Evolutionary conservation across 2,113 vertebrate genomes (phyloP).

Genomic region (Scytalopus superciliaris): DNA sequence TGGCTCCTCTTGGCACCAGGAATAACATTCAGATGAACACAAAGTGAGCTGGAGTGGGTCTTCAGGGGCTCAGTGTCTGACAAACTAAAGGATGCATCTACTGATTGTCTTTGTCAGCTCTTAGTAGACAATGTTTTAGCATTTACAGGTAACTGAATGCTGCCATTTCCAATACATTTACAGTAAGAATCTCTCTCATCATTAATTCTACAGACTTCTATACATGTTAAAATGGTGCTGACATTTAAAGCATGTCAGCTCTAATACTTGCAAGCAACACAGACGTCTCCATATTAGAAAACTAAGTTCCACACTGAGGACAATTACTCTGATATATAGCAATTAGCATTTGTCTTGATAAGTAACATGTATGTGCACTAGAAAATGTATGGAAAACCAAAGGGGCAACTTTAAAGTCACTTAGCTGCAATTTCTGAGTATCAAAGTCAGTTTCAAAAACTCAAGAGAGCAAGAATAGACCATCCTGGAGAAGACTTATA

Average conservation of each 20-base stretch:
- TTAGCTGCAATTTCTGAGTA: neutral
- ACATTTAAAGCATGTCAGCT: constrained; percentile 38
- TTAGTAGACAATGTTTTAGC: constrained; percentile 55
- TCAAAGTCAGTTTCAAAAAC: neutral
- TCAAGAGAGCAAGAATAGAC: neutral
- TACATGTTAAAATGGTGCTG: constrained; percentile 40
- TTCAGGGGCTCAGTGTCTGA: constrained; percentile 14
- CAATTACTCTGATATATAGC: neutral
- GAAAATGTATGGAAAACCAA: neutral
- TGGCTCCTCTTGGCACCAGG: neutral
- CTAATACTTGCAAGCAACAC: neutral
- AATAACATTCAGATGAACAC: neutral
- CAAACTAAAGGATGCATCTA: constrained; percentile 42
- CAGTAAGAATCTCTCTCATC: constrained; percentile 7
- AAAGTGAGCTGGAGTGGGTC: constrained; percentile 9
- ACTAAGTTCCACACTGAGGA: neutral
- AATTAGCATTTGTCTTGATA: neutral
- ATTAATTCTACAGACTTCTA: constrained; percentile 39
- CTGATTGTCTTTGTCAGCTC: constrained; percentile 67
- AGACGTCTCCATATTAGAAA: constrained; percentile 3
- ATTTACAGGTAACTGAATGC: constrained; percentile 57
- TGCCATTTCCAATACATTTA: constrained; percentile 62
- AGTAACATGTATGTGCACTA: neutral
- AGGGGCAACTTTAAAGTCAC: neutral
- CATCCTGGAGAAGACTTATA: neutral